Evolutionary conservation across 2,113 vertebrate genomes (phyloP).

Genomic region (Oryzias curvinotus): DNA sequence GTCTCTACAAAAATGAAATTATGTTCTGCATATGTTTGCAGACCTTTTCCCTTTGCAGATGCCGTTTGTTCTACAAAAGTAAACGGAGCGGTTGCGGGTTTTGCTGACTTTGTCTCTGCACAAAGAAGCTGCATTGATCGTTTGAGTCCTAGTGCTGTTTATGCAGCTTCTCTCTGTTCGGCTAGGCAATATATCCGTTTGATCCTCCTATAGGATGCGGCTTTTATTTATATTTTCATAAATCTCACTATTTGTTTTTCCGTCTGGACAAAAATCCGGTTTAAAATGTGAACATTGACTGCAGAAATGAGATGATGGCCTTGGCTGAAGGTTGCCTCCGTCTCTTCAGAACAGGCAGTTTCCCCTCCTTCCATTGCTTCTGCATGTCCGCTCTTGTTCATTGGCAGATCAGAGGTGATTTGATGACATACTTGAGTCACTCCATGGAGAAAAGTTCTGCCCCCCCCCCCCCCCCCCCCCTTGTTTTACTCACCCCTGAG

Average conservation of each 20-base stretch:
- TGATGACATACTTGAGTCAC: constrained; percentile 35
- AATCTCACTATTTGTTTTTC: neutral
- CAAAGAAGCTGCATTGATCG: constrained; percentile 40
- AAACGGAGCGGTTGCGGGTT: neutral
- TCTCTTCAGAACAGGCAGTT: neutral
- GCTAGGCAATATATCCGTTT: constrained; percentile 30
- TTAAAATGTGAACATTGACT: neutral
- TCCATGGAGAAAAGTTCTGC: constrained; percentile 22
- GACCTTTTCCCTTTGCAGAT: neutral
- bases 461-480: neutral
- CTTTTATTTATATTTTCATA: neutral
- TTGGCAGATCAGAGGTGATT: constrained; percentile 23
- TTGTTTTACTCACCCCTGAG: neutral
- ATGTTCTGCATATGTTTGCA: neutral
- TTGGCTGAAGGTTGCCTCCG: neutral
- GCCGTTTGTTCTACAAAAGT: neutral
- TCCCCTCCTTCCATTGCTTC: constrained; percentile 2
- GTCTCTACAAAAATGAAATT: neutral
- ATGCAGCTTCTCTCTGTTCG: constrained; percentile 38
- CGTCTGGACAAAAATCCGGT: neutral
- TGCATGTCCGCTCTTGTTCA: constrained; percentile 49
- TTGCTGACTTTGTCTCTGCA: constrained; percentile 16
- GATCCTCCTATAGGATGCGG: neutral
- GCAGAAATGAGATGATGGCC: neutral
- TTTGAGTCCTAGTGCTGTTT: constrained; percentile 26